Evolutionary conservation across 2,888 invertebrate genomes (phyloP), one percentile per base, ranked within the genome.

Genomic region (Pseudanteris insignis): DNA sequence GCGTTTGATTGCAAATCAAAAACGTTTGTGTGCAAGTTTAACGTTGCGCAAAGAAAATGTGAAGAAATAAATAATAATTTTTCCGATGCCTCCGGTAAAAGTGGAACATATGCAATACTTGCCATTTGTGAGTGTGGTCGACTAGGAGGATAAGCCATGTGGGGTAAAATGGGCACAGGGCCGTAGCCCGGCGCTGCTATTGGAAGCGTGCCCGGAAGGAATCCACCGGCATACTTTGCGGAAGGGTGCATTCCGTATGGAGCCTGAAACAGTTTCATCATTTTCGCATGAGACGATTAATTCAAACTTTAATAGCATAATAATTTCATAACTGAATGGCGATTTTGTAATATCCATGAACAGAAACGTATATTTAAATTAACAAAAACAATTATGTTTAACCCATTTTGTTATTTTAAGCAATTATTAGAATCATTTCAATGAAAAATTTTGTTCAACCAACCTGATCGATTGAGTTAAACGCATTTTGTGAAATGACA

Each of bases 41-140:
- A 26, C n/a, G 26, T 26, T n/a, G 10, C 12, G 2, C 12, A 2
- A 37, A 25, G 2, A 2, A 1, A 18, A 18, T 6, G 26, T n/a
- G n/a, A 9, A 26, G 21, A 29, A 21, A 15, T 7, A 18, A 21
- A 12, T 15, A 41, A 44, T 21, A 30, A 41, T 5, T 12, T 28
- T 14, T 14, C 8, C 14, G 41, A 11, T 33, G 53, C 9, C 33
- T 30, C 41, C 47, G 46, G 34, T 51, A 57, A 55, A 47, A 59
- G 34, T 58, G 34, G 37, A 43, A 41, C 57, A 21, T 13, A 18
- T 33, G 34, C 30, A 32, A 37, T 46, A 63, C 65, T 70, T 67
- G 73, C 78, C 68, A 77, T 72, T 69, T 78, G 76, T 44, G 77
- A 74, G 29, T 75, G 68, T 34, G 75, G 77, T 50, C 75, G 70